Evolutionary conservation across 2,113 vertebrate species (phyloP), one percentile per base, ranked within the genome.

Genomic region (Geothlypis trichas): DNA sequence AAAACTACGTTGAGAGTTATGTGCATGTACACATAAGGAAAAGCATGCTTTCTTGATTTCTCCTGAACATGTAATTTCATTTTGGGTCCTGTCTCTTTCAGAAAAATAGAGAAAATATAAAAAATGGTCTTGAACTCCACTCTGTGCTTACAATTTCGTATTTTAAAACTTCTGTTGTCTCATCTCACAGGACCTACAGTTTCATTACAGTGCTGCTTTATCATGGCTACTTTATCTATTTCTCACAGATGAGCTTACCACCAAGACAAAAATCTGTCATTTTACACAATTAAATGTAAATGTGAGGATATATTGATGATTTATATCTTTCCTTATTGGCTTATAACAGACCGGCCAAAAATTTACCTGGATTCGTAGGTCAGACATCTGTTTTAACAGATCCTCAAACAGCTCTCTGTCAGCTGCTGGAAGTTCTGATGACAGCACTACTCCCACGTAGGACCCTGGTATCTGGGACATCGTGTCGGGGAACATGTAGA

Each of bases 401-500:
- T 99, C 99, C 89, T 99, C 98, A 96, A 99, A 99, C 65, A 98
- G 96, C 75, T 98, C 98, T 90, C 98, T 96, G 87, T 99, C 98
- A 49, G 97, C 96, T 77, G 96, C 96, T 49, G 99, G 99, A 86
- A 99, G 98, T 77, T 99, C 99, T 35, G 99, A 98, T 42, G 99
- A 99, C 77, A 99, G 95, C 75, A 99, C 99, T 13, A 99, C 99
- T 12, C 99, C 99, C 22, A 99, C 99, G 0, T 99, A 99, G 79
- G 99, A 99, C 31, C 99, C 99, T 2, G 98, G 97, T 5, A 97
- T 77, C 54, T 99, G 98, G 13, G 99, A 98, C 99, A 99, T 99
- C 67, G 99, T 96, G 96, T 99, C 98, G 8, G 99, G 99, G 85
- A 99, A 99, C 99, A 99, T 99, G 95, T 99, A 99, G 91, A 99